A percentile compares a stretch with the other conserved stretches of the same genome.
Evolutionary conservation across 2,113 vertebrate species (phyloP).

Genomic region (Pelecanoides urinatrix): DNA sequence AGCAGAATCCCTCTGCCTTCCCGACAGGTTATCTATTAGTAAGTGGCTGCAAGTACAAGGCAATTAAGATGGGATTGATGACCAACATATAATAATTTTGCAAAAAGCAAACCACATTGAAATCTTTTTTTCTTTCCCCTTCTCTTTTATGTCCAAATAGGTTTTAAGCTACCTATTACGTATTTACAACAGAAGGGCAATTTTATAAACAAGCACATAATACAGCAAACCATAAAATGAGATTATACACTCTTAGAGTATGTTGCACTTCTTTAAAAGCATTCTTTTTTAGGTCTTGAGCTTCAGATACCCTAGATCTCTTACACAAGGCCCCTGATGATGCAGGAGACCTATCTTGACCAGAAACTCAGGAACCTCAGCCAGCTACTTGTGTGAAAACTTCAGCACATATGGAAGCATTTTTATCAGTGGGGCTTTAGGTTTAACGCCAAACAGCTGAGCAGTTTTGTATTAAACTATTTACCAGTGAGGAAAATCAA

Average conservation of each 20-base stretch:
- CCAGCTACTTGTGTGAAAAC: background rate
- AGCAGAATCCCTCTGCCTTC: background rate
- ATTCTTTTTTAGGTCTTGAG: background rate
- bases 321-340: background rate
- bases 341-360: background rate
- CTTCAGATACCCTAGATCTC: background rate
- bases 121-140: background rate
- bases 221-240: background rate
- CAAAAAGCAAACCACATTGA: background rate
- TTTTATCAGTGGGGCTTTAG: background rate
- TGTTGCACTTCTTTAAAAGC: background rate
- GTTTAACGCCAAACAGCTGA: slow-evolving; percentile 4
- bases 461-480: background rate
- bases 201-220: background rate
- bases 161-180: background rate
- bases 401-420: background rate
- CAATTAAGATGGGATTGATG: background rate
- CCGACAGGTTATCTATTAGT: background rate
- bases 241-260: background rate
- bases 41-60: background rate
- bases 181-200: background rate
- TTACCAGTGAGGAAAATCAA: background rate
- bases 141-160: background rate
- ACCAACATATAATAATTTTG: background rate
- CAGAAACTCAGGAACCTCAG: background rate